A percentile compares a stretch with the other conserved stretches of the same genome.
phyloP scores from a whole-genome alignment of 2,888 invertebrate species.

The Parnassius glacialis region DNA sequence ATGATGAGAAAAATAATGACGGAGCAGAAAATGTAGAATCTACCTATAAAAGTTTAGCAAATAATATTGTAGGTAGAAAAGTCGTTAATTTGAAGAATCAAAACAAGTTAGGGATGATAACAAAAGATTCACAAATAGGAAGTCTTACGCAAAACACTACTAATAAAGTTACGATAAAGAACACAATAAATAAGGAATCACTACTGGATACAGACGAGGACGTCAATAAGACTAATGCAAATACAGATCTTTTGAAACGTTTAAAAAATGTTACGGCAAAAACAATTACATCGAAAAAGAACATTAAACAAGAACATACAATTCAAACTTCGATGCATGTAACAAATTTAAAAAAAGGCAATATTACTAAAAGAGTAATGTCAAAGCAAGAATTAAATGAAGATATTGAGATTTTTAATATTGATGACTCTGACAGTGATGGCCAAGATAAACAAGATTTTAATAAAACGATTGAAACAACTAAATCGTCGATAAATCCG shows the following conservation, averaged over 20 bases:
- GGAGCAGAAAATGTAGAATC: constrained; percentile 33
- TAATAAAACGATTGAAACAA: constrained; percentile 17
- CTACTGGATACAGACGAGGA: constrained; percentile 29
- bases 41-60: constrained; percentile 24
- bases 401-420: constrained; percentile 64
- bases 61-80: constrained; percentile 26
- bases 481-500: constrained; percentile 27
- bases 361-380: constrained; percentile 33
- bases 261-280: constrained; percentile 58
- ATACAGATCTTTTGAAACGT: constrained; percentile 51
- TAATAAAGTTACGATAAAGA: constrained; percentile 29
- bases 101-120: constrained; percentile 20
- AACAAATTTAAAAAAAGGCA: constrained; percentile 33
- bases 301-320: constrained; percentile 31
- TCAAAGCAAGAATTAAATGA: constrained; percentile 43
- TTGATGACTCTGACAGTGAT: constrained; percentile 71
- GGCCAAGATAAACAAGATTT: constrained; percentile 35
- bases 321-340: constrained; percentile 28
- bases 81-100: constrained; percentile 24
- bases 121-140: constrained; percentile 19
- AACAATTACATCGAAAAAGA: constrained; percentile 34
- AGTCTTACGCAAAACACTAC: constrained; percentile 26
- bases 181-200: constrained; percentile 25
- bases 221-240: constrained; percentile 34
- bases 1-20: constrained; percentile 25